phyloP scores from a whole-genome alignment of 2,113 vertebrate species.

The Lepisosteus osseus region DNA sequence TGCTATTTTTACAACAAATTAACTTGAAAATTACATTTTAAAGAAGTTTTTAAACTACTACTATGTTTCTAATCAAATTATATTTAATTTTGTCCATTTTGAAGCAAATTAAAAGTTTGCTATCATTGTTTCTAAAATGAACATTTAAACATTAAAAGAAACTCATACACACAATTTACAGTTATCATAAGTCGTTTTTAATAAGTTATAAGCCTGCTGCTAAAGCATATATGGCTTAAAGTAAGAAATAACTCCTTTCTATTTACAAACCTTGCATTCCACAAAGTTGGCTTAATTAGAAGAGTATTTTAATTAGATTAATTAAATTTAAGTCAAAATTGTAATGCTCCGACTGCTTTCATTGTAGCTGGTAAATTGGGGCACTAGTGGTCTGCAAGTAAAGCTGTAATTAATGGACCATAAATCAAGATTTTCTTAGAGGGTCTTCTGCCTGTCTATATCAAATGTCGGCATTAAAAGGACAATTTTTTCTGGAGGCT shows the following conservation, averaged over 20 bases:
- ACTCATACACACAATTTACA: conserved; percentile 29
- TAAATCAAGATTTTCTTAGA: too few relatives aligned
- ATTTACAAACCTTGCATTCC: conserved; percentile 28
- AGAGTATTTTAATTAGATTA: neutral
- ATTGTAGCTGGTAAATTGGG: too few relatives aligned
- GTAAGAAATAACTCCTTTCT: conserved; percentile 27
- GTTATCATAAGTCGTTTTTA: conserved; percentile 15
- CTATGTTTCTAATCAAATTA: conserved; percentile 55
- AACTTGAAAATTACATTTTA: conserved; percentile 51
- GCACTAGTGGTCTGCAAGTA: too few relatives aligned
- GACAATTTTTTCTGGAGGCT: too few relatives aligned
- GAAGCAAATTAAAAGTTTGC: conserved; percentile 47
- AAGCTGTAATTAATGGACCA: too few relatives aligned
- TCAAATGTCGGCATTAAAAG: too few relatives aligned
- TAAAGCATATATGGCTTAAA: conserved; percentile 22
- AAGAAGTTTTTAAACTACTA: conserved; percentile 47
- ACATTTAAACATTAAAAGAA: conserved; percentile 39
- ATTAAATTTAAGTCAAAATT: too few relatives aligned
- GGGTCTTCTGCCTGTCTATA: too few relatives aligned
- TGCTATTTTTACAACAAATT: conserved; percentile 46
- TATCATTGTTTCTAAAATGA: conserved; percentile 50
- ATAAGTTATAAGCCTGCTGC: conserved; percentile 21
- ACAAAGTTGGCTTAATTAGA: conserved; percentile 20
- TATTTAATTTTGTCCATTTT: conserved; percentile 35
- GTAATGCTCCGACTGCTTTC: too few relatives aligned